Percentiles rank a stretch among this genome's conserved stretches.
These are phyloP conservation scores for Oegoconia quadripuncta DNA, from an alignment of 2,888 invertebrate genomes.

Conservation along the genomic window DNA sequence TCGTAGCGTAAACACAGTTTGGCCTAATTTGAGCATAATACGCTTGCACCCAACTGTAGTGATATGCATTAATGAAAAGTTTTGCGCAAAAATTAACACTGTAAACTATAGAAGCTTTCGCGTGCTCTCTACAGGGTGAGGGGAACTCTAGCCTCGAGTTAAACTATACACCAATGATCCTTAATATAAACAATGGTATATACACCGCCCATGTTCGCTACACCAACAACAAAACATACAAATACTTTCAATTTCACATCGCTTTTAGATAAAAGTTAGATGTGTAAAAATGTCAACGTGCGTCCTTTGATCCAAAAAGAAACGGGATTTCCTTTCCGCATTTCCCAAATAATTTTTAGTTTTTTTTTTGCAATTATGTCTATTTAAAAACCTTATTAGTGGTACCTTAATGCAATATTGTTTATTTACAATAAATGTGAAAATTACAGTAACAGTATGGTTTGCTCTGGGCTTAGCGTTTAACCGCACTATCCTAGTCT, in stretches of 20 bases:
- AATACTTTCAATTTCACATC: background rate
- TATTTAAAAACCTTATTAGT: too few relatives aligned
- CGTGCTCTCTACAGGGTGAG: slow-evolving; percentile 6
- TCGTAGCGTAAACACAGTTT: slow-evolving; percentile 33
- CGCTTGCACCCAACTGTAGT: slow-evolving; percentile 25
- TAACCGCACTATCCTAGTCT: background rate
- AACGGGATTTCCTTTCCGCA: too few relatives aligned
- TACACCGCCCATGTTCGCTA: slow-evolving; percentile 20
- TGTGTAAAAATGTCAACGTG: too few relatives aligned
- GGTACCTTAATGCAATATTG: too few relatives aligned
- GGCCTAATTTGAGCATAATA: slow-evolving; percentile 51
- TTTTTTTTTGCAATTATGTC: too few relatives aligned
- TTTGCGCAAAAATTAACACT: slow-evolving; percentile 7
- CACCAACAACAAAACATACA: background rate
- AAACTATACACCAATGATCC: slow-evolving; percentile 54
- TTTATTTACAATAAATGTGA: too few relatives aligned
- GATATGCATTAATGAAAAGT: slow-evolving; percentile 36
- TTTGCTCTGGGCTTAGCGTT: background rate
- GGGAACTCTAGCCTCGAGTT: slow-evolving; percentile 50
- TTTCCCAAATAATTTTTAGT: too few relatives aligned
- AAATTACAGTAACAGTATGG: too few relatives aligned
- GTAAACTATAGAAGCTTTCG: slow-evolving; percentile 1
- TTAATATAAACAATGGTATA: slow-evolving; percentile 58
- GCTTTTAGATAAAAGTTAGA: background rate
- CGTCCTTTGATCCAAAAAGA: too few relatives aligned